Conservation (phyloP, 2,888 invertebrate genomes). For the Mylabris sibirica region DNA sequence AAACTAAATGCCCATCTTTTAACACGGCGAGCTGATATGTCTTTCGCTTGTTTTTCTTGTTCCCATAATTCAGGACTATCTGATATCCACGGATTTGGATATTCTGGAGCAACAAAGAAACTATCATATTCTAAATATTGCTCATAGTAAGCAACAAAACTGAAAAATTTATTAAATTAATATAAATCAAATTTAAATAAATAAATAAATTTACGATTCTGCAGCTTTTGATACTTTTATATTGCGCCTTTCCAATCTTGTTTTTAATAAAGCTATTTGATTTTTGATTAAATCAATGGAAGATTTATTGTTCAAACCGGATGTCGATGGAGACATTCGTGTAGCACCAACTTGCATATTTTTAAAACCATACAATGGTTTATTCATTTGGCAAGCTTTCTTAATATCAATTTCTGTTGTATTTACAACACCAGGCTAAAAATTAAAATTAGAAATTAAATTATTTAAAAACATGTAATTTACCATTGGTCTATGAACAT, state of each 20-base stretch:
- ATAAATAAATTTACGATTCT: slow-evolving; percentile 78
- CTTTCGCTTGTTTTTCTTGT: slow-evolving; percentile 90
- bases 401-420: slow-evolving; percentile 98
- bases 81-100: slow-evolving; percentile 96
- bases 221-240: slow-evolving; percentile 93
- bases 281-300: slow-evolving; percentile 63
- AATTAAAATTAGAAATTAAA: slow-evolving; percentile 35
- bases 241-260: slow-evolving; percentile 84
- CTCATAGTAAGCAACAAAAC: slow-evolving; percentile 90
- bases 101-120: slow-evolving; percentile 90
- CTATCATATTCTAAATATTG: slow-evolving; percentile 97
- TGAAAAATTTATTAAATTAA: slow-evolving; percentile 54
- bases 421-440: slow-evolving; percentile 96
- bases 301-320: slow-evolving; percentile 53
- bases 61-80: slow-evolving; percentile 98
- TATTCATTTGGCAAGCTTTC: slow-evolving; percentile 81
- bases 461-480: slow-evolving; percentile 46
- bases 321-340: slow-evolving; percentile 66
- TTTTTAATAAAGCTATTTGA: slow-evolving; percentile 78
- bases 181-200: neutral
- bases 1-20: slow-evolving; percentile 98
- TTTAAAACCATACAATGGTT: slow-evolving; percentile 60
- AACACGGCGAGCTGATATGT: slow-evolving; percentile 90
- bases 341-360: slow-evolving; percentile 64
- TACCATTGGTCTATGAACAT: slow-evolving; percentile 98